Evolutionary conservation across 2,797 vertebrate genomes (phyloP).

Genomic region (Decapterus maruadsi): DNA sequence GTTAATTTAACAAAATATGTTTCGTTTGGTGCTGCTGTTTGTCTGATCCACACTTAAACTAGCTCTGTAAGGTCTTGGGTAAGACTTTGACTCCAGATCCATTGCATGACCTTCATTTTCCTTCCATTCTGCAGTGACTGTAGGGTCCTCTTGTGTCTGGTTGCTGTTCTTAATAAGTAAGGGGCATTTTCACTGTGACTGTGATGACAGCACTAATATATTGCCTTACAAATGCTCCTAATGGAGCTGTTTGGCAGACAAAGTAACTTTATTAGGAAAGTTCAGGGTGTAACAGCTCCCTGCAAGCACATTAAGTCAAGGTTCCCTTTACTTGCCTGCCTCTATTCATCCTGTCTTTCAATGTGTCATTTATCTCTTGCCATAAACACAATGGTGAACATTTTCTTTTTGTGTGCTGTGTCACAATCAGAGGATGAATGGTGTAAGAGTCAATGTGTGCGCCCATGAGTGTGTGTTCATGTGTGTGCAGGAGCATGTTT

Average conservation of each 20-base stretch:
- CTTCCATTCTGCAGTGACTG: not conserved
- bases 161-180: constrained; percentile 26
- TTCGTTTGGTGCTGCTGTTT: not conserved
- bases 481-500: not conserved
- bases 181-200: not conserved
- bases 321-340: constrained; percentile 28
- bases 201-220: constrained; percentile 11
- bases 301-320: constrained; percentile 47
- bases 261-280: constrained; percentile 38
- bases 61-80: not conserved
- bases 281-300: constrained; percentile 25
- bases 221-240: constrained; percentile 38
- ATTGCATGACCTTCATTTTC: not conserved
- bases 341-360: constrained; percentile 48
- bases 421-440: constrained; percentile 47
- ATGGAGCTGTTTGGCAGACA: constrained; percentile 34
- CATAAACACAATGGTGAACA: constrained; percentile 32
- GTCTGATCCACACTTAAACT: not conserved
- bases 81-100: not conserved
- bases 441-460: constrained; percentile 10
- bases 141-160: not conserved
- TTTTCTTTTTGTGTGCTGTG: constrained; percentile 44
- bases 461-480: not conserved
- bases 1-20: not conserved
- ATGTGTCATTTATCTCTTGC: constrained; percentile 43